These are phyloP conservation scores for Nothura maculosa DNA, from an alignment of 2,797 vertebrate species.

Conservation along the genomic window DNA sequence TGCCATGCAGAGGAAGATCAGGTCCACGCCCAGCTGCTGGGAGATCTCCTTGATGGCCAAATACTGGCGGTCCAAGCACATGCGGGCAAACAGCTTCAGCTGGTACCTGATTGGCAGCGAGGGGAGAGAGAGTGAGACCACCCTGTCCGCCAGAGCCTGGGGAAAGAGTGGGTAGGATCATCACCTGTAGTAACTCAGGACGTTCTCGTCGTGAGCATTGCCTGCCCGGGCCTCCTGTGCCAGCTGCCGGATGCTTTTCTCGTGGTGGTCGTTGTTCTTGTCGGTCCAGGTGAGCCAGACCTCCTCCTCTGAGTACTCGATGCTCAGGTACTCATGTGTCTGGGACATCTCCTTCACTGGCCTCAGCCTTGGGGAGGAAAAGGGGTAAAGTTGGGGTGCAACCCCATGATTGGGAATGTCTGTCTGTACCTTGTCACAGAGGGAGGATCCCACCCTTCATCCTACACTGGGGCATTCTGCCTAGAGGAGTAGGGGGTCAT, in stretches of 20 bases:
- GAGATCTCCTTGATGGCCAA: slow-evolving; percentile 97
- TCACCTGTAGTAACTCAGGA: slow-evolving; percentile 97
- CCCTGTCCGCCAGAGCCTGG: neutral
- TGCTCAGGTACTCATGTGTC: slow-evolving; percentile 87
- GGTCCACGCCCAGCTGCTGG: slow-evolving; percentile 95
- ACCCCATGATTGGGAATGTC: rapidly evolving
- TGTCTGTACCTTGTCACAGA: rapidly evolving
- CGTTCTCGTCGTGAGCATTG: slow-evolving; percentile 93
- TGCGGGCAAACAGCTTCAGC: slow-evolving; percentile 96
- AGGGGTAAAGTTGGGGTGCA: neutral
- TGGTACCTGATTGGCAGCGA: slow-evolving; percentile 87
- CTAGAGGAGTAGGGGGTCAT: neutral
- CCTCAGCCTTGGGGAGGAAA: slow-evolving; percentile 83
- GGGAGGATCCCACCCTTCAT: neutral
- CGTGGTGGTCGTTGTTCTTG: slow-evolving; percentile 89
- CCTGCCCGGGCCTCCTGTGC: slow-evolving; percentile 94
- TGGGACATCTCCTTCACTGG: slow-evolving; percentile 88
- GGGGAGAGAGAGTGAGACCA: neutral
- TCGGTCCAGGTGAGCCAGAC: slow-evolving; percentile 97
- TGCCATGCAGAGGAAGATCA: slow-evolving; percentile 98
- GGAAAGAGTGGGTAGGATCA: rapidly evolving
- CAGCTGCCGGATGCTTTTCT: slow-evolving; percentile 94
- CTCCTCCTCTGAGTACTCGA: slow-evolving; percentile 94
- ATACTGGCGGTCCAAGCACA: slow-evolving; percentile 98
- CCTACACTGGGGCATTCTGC: neutral